A percentile compares a stretch with the other conserved stretches of the same genome.
These are phyloP conservation scores for Mesocentrotus franciscanus DNA, from an alignment of 53 echinoderm and acorn worm species.

Conservation along the genomic window DNA sequence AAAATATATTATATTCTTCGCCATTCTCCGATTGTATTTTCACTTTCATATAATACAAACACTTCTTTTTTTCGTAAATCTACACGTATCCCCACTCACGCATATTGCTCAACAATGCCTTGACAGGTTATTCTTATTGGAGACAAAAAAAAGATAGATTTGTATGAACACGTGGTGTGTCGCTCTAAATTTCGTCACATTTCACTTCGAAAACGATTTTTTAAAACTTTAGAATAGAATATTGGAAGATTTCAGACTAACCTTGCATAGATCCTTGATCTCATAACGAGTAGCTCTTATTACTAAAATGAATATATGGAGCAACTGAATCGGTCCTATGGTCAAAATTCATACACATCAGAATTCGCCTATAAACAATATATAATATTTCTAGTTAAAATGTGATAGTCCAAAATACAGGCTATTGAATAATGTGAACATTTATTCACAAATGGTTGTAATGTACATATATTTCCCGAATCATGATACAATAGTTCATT, in stretches of 20 bases:
- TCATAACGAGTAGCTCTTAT: not conserved
- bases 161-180: not conserved
- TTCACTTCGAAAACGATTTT: not conserved
- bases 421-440: not conserved
- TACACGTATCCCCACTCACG: slow-evolving; percentile 14
- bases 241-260: slow-evolving; percentile 37
- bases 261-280: slow-evolving; percentile 31
- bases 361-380: not conserved
- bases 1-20: slow-evolving; percentile 69
- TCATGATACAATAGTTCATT: not conserved
- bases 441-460: not conserved
- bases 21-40: slow-evolving; percentile 47
- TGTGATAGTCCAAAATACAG: slow-evolving; percentile 8
- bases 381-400: not conserved
- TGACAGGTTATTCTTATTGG: not conserved
- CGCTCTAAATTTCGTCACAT: not conserved
- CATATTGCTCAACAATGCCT: slow-evolving; percentile 51
- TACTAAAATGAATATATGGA: not conserved
- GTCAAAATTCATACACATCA: not conserved
- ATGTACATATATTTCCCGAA: not conserved
- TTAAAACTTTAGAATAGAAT: not conserved
- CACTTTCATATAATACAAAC: slow-evolving; percentile 56
- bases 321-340: not conserved
- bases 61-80: not conserved
- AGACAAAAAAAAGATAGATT: not conserved